These are phyloP conservation scores for Drosophila quinaria DNA, from an alignment of 2,888 invertebrate species.

Conservation along the genomic window DNA sequence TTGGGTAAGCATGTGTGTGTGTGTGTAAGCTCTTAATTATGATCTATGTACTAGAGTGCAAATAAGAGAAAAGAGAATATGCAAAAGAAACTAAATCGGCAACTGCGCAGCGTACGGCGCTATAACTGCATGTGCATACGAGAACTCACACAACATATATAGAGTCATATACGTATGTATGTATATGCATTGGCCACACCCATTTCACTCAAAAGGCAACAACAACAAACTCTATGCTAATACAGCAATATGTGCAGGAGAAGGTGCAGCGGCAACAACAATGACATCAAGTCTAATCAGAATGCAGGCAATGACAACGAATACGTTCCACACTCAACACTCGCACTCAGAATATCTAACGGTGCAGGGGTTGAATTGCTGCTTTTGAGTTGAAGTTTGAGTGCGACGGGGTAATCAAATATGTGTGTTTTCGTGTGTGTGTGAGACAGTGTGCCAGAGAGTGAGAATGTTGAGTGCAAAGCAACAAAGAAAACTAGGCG, in stretches of 20 bases:
- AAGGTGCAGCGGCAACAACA: slow-evolving; percentile 54
- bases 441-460: slow-evolving; percentile 26
- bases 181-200: slow-evolving; percentile 73
- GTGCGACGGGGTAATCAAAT: slow-evolving; percentile 37
- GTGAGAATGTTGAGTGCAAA: slow-evolving; percentile 54
- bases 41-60: slow-evolving; percentile 48
- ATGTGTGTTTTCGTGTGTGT: slow-evolving; percentile 20
- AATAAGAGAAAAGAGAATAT: slow-evolving; percentile 54
- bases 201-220: slow-evolving; percentile 67
- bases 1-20: neutral
- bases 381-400: slow-evolving; percentile 47
- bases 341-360: slow-evolving; percentile 44
- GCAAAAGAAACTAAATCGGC: slow-evolving; percentile 44
- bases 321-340: slow-evolving; percentile 72
- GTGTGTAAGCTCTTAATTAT: slow-evolving; percentile 59
- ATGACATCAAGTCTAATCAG: slow-evolving; percentile 68
- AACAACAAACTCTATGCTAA: slow-evolving; percentile 70
- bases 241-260: slow-evolving; percentile 54
- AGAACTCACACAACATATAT: neutral
- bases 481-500: slow-evolving; percentile 66
- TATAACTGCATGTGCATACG: slow-evolving; percentile 42
- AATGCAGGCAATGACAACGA: slow-evolving; percentile 68
- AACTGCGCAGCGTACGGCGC: slow-evolving; percentile 66
- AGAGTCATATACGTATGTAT: neutral
- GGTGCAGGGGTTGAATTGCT: slow-evolving; percentile 71